Conservation (phyloP, 2,113 vertebrate species). For the Rynchops niger region DNA sequence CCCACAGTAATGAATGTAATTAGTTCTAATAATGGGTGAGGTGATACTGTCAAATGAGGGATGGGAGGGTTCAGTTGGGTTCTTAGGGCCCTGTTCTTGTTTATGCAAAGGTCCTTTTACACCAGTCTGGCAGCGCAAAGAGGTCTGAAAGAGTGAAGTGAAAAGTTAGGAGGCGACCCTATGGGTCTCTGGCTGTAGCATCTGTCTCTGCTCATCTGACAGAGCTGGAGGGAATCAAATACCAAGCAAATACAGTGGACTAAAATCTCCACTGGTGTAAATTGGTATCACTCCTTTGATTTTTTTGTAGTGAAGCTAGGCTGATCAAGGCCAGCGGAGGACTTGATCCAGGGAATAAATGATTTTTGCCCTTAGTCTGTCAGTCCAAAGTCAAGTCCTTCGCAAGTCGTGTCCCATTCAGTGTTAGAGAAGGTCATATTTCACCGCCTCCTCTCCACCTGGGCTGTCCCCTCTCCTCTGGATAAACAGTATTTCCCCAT, state of each 20-base stretch:
- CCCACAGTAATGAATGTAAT: constrained; percentile 14
- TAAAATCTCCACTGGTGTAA: background rate
- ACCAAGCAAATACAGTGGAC: background rate
- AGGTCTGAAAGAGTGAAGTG: background rate
- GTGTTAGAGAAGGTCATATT: constrained; percentile 55
- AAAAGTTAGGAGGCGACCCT: background rate
- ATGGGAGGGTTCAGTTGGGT: background rate
- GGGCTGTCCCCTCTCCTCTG: constrained; percentile 47
- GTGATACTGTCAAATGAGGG: background rate
- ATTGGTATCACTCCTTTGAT: background rate
- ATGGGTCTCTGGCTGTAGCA: background rate
- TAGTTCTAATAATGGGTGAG: constrained; percentile 38
- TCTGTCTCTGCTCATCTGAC: background rate
- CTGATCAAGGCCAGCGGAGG: background rate
- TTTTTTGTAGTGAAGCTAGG: background rate
- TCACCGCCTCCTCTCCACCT: background rate
- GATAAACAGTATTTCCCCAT: constrained; percentile 72
- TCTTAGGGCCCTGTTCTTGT: background rate
- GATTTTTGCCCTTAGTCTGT: background rate
- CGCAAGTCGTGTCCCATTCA: background rate
- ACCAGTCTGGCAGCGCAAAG: background rate
- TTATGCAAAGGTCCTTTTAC: background rate
- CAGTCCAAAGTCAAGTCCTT: constrained; percentile 56
- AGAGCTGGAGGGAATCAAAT: background rate
- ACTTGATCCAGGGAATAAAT: background rate